phyloP scores from a whole-genome alignment of 2,888 invertebrate species.

The Cantharis nigra region DNA sequence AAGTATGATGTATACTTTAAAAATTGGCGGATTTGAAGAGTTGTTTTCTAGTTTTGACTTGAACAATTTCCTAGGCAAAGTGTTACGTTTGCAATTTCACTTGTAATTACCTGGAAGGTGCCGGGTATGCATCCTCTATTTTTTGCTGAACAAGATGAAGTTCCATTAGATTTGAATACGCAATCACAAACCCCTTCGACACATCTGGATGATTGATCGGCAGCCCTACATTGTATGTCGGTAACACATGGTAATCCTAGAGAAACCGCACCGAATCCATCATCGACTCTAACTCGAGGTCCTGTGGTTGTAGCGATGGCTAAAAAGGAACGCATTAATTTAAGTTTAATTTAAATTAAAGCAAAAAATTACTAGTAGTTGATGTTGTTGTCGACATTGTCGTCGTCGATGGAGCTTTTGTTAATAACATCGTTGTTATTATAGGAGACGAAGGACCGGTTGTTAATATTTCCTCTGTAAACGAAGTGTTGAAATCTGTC shows the following conservation, averaged over 20 bases:
- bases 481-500: conserved; percentile 3
- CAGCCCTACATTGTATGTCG: conserved; percentile 78
- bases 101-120: conserved; percentile 76
- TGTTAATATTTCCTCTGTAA: not conserved
- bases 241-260: conserved; percentile 76
- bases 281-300: conserved; percentile 51
- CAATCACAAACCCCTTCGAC: conserved; percentile 80
- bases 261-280: conserved; percentile 65
- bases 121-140: conserved; percentile 81
- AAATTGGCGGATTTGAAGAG: not conserved
- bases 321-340: conserved; percentile 29
- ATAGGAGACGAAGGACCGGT: not conserved
- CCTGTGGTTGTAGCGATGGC: conserved; percentile 44
- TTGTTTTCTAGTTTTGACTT: not conserved
- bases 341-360: conserved; percentile 25
- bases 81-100: not conserved
- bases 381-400: conserved; percentile 17
- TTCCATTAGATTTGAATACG: conserved; percentile 62
- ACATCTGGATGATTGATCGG: conserved; percentile 79
- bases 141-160: conserved; percentile 70
- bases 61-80: not conserved
- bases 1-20: not conserved
- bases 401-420: conserved; percentile 49
- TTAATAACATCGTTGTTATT: not conserved
- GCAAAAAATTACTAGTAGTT: conserved; percentile 42